Base-by-base conservation (phyloP, 2,888 invertebrate species). In the Netelia virgata region DNA sequence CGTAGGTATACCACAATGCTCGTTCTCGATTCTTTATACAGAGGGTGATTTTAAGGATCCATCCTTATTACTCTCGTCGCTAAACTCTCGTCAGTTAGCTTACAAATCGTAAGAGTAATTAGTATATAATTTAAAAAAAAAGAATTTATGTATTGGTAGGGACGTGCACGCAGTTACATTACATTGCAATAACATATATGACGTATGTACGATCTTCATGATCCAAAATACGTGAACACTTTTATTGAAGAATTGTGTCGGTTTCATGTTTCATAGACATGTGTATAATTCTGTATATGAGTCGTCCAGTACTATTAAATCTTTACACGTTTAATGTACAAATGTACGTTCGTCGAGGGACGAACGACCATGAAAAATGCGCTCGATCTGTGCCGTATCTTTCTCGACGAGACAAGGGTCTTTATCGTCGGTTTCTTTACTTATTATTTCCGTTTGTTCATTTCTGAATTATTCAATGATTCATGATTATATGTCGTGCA, bases 401-500 rank as follows among this genome's bases (percentile, higher is more conserved):
- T 59, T 47, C 47, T 68, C 61, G 69, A 69, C 36, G 16, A 1
- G n/a, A 61, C n/a, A 36, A 69, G 1, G 36, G 6, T 36, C 36
- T 28, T 50, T 16, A 16, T 16, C n/a, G 1, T 1, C 6, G 6
- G 28, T 3, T 0, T n/a, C 3, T 23, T 69, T n/a, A 8, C 0
- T 18, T 41, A 5, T 63, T n/a, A 20, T 50, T 50, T 50, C 47
- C 16, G 3, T 61, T 6, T 69, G 28, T 64, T n/a, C 14, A 18
- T 16, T 50, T 18, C 18, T 50, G 3, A 28, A 10, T 68, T 41
- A 53, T 16, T 14, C n/a, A 61, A 18, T 14, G 23, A 61, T 74
- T 74, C 6, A 68, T 47, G 16, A 66, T 76, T 73, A 18, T 18
- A 63, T 70, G 11, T n/a, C 55, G 72, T 84, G 69, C 81, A 74